Base-by-base conservation (phyloP, 2,113 vertebrate genomes). In the Periophthalmus modestus region DNA sequence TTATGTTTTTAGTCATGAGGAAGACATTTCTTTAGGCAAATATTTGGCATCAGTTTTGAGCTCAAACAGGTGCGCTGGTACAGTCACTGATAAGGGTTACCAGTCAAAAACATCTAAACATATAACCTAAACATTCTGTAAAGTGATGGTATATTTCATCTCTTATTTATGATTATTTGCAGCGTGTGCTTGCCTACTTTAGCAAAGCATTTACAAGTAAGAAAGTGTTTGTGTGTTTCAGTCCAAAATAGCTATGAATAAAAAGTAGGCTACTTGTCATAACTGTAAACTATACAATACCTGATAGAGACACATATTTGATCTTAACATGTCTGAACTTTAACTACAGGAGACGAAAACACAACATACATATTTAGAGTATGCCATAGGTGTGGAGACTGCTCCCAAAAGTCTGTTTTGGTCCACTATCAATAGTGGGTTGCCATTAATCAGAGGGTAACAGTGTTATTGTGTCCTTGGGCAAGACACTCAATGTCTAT, bases 1-100 rank as follows among this genome's bases (percentile, higher is more conserved):
- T 66, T 61, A 72, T 36, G 68, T 77, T 84, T 78, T 74, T 46
- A 74, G 58, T 77, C 52, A 57, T 66, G 68, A 78, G 70, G 43
- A 3, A 69, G 28, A 70, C 16, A 71, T 77, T 74, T 66, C 65
- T 70, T 72, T 1, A 16, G 65, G 78, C 65, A 46, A 62, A 74
- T 61, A 33, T 19, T 75, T 48, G 75, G 74, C 15, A 33, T 70
- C 65, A 74, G 59, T 72, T 85, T 59, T 67, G 72, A 18, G 67
- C 47, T 11, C 57, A 82, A 83, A 75, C 61, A 72, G 66, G 68
- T 62, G 55, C 23, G 43, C 10, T 2, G 11, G 52, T 68, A 68
- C 61, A 63, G 33, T 39, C 34, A 34, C 21, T 63, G 54, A 74
- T 47, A 50, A 28, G 80, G 58, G 57, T 57, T 67, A 57, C 76